Percentiles rank a stretch among this genome's conserved stretches.
Evolutionary conservation across 1,140 invertebrate species (phyloP).

Genomic region (Pseudomyrmex dendroicus): DNA sequence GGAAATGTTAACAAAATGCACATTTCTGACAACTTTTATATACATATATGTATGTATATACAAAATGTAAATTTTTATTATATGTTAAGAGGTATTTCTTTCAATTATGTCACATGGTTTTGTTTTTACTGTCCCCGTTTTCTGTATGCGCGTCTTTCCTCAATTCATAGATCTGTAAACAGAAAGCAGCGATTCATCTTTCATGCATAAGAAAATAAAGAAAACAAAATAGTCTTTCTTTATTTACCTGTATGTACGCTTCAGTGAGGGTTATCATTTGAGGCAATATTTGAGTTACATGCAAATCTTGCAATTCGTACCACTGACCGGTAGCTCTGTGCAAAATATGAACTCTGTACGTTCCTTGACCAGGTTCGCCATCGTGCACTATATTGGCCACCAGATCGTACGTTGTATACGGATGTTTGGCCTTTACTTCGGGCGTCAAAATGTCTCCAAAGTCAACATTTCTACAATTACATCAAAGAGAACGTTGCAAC

Average conservation of each 20-base stretch:
- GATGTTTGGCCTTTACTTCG: slow-evolving; percentile 92
- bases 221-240: slow-evolving; percentile 1
- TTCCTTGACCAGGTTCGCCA: slow-evolving; percentile 96
- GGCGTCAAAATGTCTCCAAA: slow-evolving; percentile 97
- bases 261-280: slow-evolving; percentile 99
- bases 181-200: background rate
- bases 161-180: slow-evolving; percentile 82
- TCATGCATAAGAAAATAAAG: slow-evolving; percentile 13
- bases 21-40: too few species aligned
- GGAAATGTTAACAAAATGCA: background rate
- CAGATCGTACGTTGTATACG: slow-evolving; percentile 96
- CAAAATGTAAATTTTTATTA: slow-evolving; percentile 65
- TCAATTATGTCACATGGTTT: slow-evolving; percentile 47
- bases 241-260: slow-evolving; percentile 95
- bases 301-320: slow-evolving; percentile 99
- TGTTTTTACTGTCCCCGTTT: slow-evolving; percentile 71
- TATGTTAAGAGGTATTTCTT: slow-evolving; percentile 46
- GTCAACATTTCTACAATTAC: slow-evolving; percentile 94
- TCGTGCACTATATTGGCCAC: slow-evolving; percentile 99
- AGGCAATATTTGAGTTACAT: slow-evolving; percentile 98
- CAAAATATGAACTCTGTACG: slow-evolving; percentile 97
- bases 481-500: slow-evolving; percentile 12
- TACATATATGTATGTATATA: background rate
- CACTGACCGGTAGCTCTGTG: slow-evolving; percentile 95
- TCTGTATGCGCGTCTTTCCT: slow-evolving; percentile 72